These are phyloP conservation scores for Pseudomyrmex dendroicus DNA, from an alignment of 1,140 invertebrate genomes.

Conservation along the genomic window DNA sequence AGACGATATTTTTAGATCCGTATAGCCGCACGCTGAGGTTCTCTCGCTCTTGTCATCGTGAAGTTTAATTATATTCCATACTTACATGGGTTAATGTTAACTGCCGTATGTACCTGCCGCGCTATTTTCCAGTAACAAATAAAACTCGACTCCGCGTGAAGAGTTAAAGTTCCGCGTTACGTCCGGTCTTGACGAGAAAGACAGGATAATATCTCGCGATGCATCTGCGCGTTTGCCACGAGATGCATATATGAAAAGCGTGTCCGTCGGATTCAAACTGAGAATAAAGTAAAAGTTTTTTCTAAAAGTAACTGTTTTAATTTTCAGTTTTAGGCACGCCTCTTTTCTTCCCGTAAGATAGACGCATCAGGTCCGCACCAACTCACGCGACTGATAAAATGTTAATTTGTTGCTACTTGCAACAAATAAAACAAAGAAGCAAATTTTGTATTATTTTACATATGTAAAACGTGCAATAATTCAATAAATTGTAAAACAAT, in stretches of 20 bases:
- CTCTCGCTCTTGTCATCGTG: conserved; percentile 9
- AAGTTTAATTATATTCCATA: conserved; percentile 56
- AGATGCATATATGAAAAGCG: background rate
- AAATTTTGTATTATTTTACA: background rate
- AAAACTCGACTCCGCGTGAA: conserved; percentile 7
- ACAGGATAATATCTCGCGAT: conserved; percentile 30
- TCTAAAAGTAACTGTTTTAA: background rate
- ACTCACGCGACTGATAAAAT: too few relatives aligned
- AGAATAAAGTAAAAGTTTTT: background rate
- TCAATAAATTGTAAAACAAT: background rate
- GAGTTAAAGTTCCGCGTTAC: conserved; percentile 11
- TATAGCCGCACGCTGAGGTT: background rate
- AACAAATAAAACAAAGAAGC: background rate
- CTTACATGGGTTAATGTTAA: conserved; percentile 47
- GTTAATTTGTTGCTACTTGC: too few relatives aligned
- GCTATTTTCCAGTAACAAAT: conserved; percentile 23
- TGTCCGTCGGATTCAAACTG: background rate
- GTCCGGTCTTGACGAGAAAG: background rate
- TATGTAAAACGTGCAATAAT: background rate
- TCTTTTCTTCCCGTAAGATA: too few relatives aligned
- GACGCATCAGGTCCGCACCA: too few relatives aligned
- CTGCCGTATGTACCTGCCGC: conserved; percentile 6
- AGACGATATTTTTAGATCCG: conserved; percentile 50
- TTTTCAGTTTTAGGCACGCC: background rate
- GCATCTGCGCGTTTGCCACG: background rate